Evolutionary conservation across 1,140 invertebrate species (phyloP), one percentile per base, ranked within the genome.

Genomic region (Ectropis grisescens): DNA sequence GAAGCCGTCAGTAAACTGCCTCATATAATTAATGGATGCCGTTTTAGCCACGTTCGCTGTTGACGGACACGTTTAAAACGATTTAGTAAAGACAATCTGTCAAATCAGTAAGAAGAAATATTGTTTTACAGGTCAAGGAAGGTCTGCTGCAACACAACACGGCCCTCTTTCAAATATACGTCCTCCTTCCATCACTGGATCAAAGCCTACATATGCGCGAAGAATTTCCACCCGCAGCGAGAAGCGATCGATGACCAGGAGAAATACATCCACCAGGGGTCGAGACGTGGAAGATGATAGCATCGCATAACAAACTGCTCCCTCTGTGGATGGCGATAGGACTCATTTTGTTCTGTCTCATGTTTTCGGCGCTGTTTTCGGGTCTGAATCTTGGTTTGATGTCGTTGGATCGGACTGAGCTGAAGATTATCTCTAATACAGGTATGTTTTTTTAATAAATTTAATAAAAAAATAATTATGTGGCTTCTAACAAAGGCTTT

Each of bases 321-420:
- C 93, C 93, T 0, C 41, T 91, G 0, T 94, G 92, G 92, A 62
- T 87, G 0, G 87, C 92, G 11, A 84, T 96, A 15, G 47, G 88
- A 0, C 85, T 97, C 10, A 92, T 98, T 34, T 33, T 89, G 5
- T 52, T 88, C 1, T 92, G 97, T 43, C 82, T 99, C 9, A 82
- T 82, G 27, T 91, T 98, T 40, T 98, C 97, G 0, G 94, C 96
- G 0, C 70, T 98, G 0, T 98, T 98, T 62, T 97, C 95, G 16
- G 98, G 98, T 1, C 84, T 99, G 2, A 99, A 99, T 79, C 84
- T 99, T 12, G 98, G 98, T 2, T 83, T 99, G 7, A 98, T 99
- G 97, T 89, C 97, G 0, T 82, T 99, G 58, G 96, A 98, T 74
- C 87, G 91, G 54, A 98, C 95, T 0, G 97, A 99, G 76, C 76